These are phyloP conservation scores for Podarcis cretensis DNA, from an alignment of 2,113 vertebrate species.

Conservation along the genomic window DNA sequence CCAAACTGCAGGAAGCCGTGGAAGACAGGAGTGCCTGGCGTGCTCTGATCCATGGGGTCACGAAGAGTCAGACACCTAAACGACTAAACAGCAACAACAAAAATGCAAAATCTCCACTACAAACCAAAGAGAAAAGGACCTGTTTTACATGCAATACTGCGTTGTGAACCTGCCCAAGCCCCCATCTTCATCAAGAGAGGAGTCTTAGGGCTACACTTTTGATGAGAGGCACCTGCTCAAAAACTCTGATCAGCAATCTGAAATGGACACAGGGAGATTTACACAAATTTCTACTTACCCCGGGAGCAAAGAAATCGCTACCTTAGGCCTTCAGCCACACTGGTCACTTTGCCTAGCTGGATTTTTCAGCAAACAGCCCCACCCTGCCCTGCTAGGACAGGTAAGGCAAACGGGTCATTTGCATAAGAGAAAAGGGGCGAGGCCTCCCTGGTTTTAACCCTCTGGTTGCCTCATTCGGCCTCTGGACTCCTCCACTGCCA, in stretches of 20 bases:
- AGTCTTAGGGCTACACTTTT: not conserved
- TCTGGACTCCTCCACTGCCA: not conserved
- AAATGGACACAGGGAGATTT: not conserved
- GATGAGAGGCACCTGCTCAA: too few species aligned
- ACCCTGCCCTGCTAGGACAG: conserved; percentile 49
- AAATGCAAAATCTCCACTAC: not conserved
- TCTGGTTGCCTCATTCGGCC: not conserved
- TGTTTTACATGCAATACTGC: too few species aligned
- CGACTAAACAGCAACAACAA: not conserved
- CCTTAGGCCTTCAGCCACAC: not conserved
- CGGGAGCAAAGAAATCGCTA: not conserved
- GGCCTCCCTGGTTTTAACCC: conserved; percentile 45
- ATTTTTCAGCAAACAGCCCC: conserved; percentile 17
- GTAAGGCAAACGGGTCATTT: conserved; percentile 53
- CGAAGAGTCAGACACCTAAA: too few species aligned
- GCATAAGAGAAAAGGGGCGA: conserved; percentile 39
- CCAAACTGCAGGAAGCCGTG: too few species aligned
- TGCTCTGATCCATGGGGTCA: too few species aligned
- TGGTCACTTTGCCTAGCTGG: conserved; percentile 7
- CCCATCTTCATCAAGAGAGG: not conserved
- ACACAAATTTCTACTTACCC: conserved; percentile 2
- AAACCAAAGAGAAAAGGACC: not conserved
- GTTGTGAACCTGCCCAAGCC: not conserved
- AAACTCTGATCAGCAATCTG: not conserved
- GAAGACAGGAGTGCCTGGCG: too few species aligned